phyloP scores from a whole-genome alignment of 1,140 invertebrate species.

The Rhagoletis pomonella region DNA sequence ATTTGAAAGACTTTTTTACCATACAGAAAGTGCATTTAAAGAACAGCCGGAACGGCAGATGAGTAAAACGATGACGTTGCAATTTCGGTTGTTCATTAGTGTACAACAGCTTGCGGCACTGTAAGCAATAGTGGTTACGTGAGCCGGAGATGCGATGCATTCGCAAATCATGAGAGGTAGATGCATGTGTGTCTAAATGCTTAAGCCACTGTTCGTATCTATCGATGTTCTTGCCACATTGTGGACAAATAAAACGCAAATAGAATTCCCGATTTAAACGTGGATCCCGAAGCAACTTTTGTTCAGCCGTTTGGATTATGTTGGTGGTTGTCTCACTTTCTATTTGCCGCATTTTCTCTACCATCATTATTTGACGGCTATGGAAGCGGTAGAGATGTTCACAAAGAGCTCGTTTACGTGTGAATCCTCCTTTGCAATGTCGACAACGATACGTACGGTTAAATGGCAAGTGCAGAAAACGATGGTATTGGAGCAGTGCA shows the following conservation, averaged over 20 bases:
- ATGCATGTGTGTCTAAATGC: constrained; percentile 37
- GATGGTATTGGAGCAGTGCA: constrained; percentile 69
- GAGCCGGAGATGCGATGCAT: constrained; percentile 54
- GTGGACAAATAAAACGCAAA: constrained; percentile 53
- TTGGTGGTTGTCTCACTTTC: not conserved
- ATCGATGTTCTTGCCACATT: constrained; percentile 51
- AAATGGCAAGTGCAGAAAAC: constrained; percentile 68
- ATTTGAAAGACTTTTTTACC: constrained; percentile 52
- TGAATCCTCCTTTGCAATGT: constrained; percentile 65
- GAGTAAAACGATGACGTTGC: constrained; percentile 54
- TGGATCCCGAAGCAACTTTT: constrained; percentile 3
- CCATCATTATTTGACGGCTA: not conserved
- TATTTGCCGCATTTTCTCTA: constrained; percentile 5
- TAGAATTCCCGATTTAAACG: constrained; percentile 55
- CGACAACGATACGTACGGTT: constrained; percentile 66
- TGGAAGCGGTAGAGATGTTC: constrained; percentile 60
- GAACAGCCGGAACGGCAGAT: constrained; percentile 44
- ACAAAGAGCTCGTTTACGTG: constrained; percentile 65
- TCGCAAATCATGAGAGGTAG: constrained; percentile 44
- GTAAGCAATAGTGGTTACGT: constrained; percentile 53
- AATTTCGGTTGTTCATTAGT: constrained; percentile 24
- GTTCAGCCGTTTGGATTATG: not conserved
- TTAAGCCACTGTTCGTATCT: constrained; percentile 51
- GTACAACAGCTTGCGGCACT: constrained; percentile 40
- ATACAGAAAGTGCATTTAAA: constrained; percentile 56